These are phyloP conservation scores for Sebastiscus tertius DNA, from an alignment of 2,797 vertebrate species.

Conservation along the genomic window DNA sequence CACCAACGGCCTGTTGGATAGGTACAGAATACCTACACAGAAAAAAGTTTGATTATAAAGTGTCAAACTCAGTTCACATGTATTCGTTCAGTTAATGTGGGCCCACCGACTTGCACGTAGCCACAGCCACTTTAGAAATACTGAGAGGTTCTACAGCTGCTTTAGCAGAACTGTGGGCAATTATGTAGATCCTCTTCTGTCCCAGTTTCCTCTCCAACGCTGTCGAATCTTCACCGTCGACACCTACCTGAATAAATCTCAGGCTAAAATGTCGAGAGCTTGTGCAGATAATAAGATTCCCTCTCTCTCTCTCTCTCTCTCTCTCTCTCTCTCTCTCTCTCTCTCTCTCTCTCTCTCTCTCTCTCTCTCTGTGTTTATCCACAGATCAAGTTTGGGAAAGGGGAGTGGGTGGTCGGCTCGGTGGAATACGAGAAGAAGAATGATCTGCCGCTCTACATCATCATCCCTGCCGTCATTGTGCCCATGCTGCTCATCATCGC, in stretches of 20 bases:
- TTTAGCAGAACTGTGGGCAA: constrained; percentile 22
- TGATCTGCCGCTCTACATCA: constrained; percentile 89
- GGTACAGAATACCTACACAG: constrained; percentile 6
- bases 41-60: constrained; percentile 25
- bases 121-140: constrained; percentile 9
- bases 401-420: constrained; percentile 91
- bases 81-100: constrained; percentile 24
- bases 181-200: constrained; percentile 37
- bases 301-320: not conserved
- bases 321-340: not conserved
- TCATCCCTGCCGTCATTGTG: constrained; percentile 93
- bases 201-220: not conserved
- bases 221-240: constrained; percentile 8
- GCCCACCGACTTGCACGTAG: not conserved
- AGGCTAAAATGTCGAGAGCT: constrained; percentile 15
- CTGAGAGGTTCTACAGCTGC: constrained; percentile 2
- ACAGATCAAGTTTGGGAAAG: constrained; percentile 94
- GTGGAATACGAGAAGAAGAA: constrained; percentile 90
- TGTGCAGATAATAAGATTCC: constrained; percentile 27
- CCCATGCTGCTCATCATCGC: constrained; percentile 93
- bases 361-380: constrained; percentile 23
- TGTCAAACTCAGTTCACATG: constrained; percentile 16
- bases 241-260: constrained; percentile 13
- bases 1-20: constrained; percentile 20
- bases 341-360: not conserved